Evolutionary conservation across 64 coral and sea anemone genomes (phyloP), one percentile per base, ranked within the genome.

Genomic region (Acropora tenuis): DNA sequence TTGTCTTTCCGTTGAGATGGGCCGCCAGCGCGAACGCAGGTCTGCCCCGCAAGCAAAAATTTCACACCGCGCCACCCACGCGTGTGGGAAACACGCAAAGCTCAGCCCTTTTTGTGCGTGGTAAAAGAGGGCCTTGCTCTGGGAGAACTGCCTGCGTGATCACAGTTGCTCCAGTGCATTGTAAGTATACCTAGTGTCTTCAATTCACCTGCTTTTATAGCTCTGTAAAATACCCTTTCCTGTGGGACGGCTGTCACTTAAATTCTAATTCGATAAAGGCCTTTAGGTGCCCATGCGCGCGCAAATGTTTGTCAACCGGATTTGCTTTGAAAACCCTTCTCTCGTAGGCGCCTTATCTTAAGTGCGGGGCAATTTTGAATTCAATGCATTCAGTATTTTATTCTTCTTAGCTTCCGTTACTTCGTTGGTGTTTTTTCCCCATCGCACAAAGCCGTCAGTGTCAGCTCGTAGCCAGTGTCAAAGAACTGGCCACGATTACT

Each of bases 121-220:
- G 92, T 77, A 74, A 20, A 80, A 69, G 30, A 30, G 30, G 89
- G 95, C 91, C 91, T 96, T 69, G 67, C 88, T 85, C 87, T 50
- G 95, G 91, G 91, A 90, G 74, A 79, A 96, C 95, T 96, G 95
- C 95, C 95, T 96, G 87, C 63, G 15, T 92, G 95, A 96, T 96
- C 95, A 96, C 95, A 96, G 95, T 96, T 5, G 20, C 87, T 93
- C 91, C 95, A 90, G 95, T 93, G 95, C 95, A 88, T 92, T 96
- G 95, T 96, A 96, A 96, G 95, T 96, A 96, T 96, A 88, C 30
- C 13, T 43, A 77, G 12, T 8, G 46, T 73, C 48, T 52, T 49
- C 59, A 47, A 57, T 13, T 73, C 59, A 65, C 76, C 88, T 89
- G 63, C 91, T 93, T 93, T 93, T 96, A 85, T 85, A 85, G 82